Evolutionary conservation across 2,888 invertebrate genomes (phyloP), one percentile per base, ranked within the genome.

Genomic region (Scaptomyza reducta): DNA sequence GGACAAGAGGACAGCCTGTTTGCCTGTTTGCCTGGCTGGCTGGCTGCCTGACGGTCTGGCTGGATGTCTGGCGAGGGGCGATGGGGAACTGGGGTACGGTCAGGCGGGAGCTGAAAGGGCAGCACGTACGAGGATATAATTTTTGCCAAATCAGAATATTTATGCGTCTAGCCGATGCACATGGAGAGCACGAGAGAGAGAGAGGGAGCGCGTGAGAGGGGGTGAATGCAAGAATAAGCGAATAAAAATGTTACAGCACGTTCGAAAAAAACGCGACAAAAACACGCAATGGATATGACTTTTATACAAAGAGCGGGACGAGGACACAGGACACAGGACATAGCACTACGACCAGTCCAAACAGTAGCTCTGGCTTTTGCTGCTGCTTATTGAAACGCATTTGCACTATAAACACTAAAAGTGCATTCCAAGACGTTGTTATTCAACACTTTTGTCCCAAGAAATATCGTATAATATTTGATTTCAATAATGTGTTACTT

Each of bases 101-200:
- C 6, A 40, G 35, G 16, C 9, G 16, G 25, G 31, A 44, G 42
- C 41, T 49, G 75, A 40, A 63, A 50, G 67, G 62, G 68, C 70
- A 79, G 69, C 87, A 87, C 85, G 87, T 87, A 78, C 88, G 55
- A 71, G 76, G 79, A 86, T 89, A 84, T 89, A 87, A 88, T 87
- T 88, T 88, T 79, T 89, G 78, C 78, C 89, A 89, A 87, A 87
- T 89, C 81, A 86, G 88, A 89, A 89, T 86, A 87, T 89, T 87
- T 87, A 87, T 87, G 87, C 87, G 89, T 87, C 87, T 87, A 89
- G 89, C 81, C 86, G 62, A 16, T 27, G 29, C 46, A 46, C 27
- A 46, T 70, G 71, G 70, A 63, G 64, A 51, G 58, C 51, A 61
- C 55, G 60, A 66, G 49, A 66, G 58, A 53, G 14, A 22, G 22